Evolutionary conservation across 2,113 vertebrate genomes (phyloP).

Genomic region (Dendrocopos noguchii): DNA sequence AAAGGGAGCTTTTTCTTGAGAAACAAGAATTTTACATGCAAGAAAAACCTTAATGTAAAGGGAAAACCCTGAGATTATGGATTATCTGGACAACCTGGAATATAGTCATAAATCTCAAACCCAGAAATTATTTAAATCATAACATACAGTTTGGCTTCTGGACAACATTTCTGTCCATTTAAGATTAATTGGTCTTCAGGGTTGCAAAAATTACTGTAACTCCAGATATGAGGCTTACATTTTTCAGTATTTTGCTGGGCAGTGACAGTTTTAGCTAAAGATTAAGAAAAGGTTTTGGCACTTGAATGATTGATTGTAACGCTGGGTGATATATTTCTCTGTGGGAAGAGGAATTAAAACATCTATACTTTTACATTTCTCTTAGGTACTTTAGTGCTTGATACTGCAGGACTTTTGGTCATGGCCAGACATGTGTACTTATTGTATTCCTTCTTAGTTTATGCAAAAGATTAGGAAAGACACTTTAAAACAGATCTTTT

Average conservation of each 20-base stretch:
- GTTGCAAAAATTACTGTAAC: not conserved
- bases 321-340: not conserved
- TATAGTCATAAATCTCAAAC: not conserved
- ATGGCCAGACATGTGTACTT: not conserved
- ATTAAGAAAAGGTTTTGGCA: not conserved
- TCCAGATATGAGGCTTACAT: not conserved
- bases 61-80: rapidly evolving
- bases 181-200: not conserved
- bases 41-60: not conserved
- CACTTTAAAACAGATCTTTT: not conserved
- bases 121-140: not conserved
- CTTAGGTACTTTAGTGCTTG: not conserved
- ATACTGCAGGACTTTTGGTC: not conserved
- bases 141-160: not conserved
- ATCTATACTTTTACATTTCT: not conserved
- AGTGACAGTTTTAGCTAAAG: not conserved
- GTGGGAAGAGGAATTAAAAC: too few relatives aligned
- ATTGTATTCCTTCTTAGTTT: not conserved
- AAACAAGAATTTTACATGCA: not conserved
- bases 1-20: not conserved
- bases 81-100: not conserved
- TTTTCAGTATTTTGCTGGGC: not conserved
- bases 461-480: not conserved
- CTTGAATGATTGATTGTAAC: not conserved
- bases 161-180: not conserved